Evolutionary conservation across 2,797 vertebrate species (phyloP).

Genomic region (Pelochelys cantorii): DNA sequence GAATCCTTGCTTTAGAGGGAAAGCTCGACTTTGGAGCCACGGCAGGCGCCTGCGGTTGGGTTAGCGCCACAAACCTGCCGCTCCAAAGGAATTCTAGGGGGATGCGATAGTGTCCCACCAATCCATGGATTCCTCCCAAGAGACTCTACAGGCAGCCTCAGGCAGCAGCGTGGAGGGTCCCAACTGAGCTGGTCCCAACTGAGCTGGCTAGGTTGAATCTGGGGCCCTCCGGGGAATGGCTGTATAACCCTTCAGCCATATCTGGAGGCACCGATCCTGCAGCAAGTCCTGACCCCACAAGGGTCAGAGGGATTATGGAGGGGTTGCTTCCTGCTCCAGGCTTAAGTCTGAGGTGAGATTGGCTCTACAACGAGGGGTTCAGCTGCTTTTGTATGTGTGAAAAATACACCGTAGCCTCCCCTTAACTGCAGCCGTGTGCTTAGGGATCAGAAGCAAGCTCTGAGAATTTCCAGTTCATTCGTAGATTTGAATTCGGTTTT

Average conservation of each 20-base stretch:
- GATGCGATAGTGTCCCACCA: no score
- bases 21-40: background rate
- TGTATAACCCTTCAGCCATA: background rate
- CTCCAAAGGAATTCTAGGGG: no score
- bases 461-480: background rate
- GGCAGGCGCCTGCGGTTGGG: background rate
- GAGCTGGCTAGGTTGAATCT: accelerated
- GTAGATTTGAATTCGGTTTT: background rate
- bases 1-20: background rate
- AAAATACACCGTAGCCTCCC: accelerated
- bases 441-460: background rate
- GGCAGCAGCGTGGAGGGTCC: background rate
- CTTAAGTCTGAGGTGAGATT: accelerated
- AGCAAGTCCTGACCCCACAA: background rate
- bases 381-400: background rate
- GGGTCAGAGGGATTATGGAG: background rate
- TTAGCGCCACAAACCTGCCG: no score
- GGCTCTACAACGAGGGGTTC: accelerated
- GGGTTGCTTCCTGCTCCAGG: accelerated
- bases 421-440: background rate
- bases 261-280: background rate
- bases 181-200: accelerated
- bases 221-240: background rate
- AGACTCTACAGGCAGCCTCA: no score
- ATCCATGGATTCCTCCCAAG: no score